Evolutionary conservation across 2,888 invertebrate species (phyloP).

Genomic region (Tetrapedia diversipes): DNA sequence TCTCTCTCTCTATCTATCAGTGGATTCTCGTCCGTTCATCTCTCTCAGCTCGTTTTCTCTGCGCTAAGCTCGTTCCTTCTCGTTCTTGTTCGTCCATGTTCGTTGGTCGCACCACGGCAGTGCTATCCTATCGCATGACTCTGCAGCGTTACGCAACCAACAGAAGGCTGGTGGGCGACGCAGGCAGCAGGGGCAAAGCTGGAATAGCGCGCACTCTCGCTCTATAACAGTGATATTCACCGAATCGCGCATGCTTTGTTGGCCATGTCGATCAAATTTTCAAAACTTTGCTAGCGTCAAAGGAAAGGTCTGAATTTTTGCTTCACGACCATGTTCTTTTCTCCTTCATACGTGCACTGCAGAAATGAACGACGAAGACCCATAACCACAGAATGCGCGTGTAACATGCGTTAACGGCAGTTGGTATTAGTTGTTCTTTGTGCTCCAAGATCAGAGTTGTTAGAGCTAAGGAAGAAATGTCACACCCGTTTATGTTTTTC

Average conservation of each 20-base stretch:
- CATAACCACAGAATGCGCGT: background rate
- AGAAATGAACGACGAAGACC: background rate
- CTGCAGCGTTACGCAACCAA: slow-evolving; percentile 70
- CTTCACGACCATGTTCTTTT: background rate
- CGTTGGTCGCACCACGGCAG: slow-evolving; percentile 32
- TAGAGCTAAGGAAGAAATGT: background rate
- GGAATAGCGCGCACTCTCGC: slow-evolving; percentile 39
- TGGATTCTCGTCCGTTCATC: background rate
- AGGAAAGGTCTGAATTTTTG: background rate
- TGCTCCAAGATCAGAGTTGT: background rate
- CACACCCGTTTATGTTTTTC: background rate
- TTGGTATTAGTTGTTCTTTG: background rate
- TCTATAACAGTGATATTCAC: slow-evolving; percentile 38
- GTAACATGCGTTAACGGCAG: background rate
- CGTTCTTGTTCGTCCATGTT: slow-evolving; percentile 24
- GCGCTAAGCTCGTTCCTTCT: slow-evolving; percentile 1
- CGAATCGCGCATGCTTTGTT: background rate
- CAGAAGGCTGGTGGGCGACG: slow-evolving; percentile 50
- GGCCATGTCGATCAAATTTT: background rate
- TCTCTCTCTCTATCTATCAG: background rate
- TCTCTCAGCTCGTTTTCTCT: background rate
- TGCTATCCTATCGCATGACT: slow-evolving; percentile 69
- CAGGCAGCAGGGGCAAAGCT: slow-evolving; percentile 21
- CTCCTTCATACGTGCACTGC: background rate
- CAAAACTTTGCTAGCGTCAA: background rate